Base-by-base conservation (phyloP, 2,797 vertebrate genomes). In the Protonibea diacanthus region DNA sequence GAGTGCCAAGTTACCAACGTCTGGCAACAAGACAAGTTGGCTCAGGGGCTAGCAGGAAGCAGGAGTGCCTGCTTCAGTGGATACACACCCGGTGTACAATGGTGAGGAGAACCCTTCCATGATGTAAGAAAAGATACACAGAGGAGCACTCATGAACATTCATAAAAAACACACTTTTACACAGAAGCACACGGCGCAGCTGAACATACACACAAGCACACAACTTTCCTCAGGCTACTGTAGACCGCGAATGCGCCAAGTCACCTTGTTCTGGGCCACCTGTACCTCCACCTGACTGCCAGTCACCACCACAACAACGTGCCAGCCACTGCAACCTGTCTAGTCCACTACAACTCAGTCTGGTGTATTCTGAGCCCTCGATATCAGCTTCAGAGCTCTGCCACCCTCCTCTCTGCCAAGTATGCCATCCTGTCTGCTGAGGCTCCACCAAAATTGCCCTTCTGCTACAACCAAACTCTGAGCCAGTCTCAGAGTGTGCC, bases 371-470 rank as follows among this genome's bases (percentile, higher is more conserved):
- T 76, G 80, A 89, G 86, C 82, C 82, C 63, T 84, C 63, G 4
- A 40, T 80, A 81, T 81, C 73, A 58, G 81, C 75, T 66, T 61
- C 71, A 83, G 71, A 83, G 76, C 76, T 78, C 73, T 67, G 86
- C 85, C 76, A 76, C 75, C 53, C 44, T 71, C 13, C 27, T 4
- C 80, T 81, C 29, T 90, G 93, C 93, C 93, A 94, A 93, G 87
- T 92, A 86, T 88, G 90, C 91, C 92, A 92, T 92, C 86, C 92
- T 92, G 92, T 92, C 91, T 92, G 81, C 87, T 63, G 79, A 87
- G 80, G 84, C 88, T 86, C 60, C 84, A 91, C 91, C 89, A 87
- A 90, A 91, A 91, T 71, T 91, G 89, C 80, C 92, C 92, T 89
- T 91, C 90, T 93, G 92, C 89, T 88, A 56, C 78, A 79, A 89